phyloP scores from a whole-genome alignment of 1,140 invertebrate genomes.

The Drusus annulatus region DNA sequence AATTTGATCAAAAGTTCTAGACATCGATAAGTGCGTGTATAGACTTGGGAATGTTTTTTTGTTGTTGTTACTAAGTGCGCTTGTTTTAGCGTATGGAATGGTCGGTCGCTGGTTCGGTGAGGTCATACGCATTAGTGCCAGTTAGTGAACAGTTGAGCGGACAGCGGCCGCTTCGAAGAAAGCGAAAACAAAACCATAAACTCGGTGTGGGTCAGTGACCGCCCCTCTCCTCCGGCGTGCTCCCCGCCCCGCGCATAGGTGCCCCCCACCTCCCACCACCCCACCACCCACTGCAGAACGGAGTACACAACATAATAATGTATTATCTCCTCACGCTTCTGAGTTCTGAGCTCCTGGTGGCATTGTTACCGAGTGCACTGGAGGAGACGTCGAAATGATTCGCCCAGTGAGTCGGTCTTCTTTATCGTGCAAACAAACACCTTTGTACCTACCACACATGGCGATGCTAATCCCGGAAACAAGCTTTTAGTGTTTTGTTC shows the following conservation, averaged over 20 bases:
- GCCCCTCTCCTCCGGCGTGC: conserved; percentile 28
- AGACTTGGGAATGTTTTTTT: too few relatives aligned
- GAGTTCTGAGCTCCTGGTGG: background rate
- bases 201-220: conserved; percentile 53
- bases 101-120: conserved; percentile 12
- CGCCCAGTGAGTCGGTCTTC: too few relatives aligned
- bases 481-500: too few relatives aligned
- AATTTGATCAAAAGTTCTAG: too few relatives aligned
- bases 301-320: background rate
- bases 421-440: too few relatives aligned
- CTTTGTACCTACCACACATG: too few relatives aligned
- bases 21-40: too few relatives aligned
- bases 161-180: conserved; percentile 52
- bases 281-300: too few relatives aligned
- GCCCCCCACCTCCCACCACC: background rate
- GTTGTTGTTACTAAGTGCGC: background rate
- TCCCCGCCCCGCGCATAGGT: background rate
- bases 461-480: too few relatives aligned
- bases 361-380: conserved; percentile 3
- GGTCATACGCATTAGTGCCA: conserved; percentile 32
- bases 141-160: conserved; percentile 25
- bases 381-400: too few relatives aligned
- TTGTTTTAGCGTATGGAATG: background rate
- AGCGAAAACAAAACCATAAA: conserved; percentile 59
- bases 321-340: background rate